phyloP scores from a whole-genome alignment of 92 coral and sea anemone species.

The Epizoanthus stellaris region DNA sequence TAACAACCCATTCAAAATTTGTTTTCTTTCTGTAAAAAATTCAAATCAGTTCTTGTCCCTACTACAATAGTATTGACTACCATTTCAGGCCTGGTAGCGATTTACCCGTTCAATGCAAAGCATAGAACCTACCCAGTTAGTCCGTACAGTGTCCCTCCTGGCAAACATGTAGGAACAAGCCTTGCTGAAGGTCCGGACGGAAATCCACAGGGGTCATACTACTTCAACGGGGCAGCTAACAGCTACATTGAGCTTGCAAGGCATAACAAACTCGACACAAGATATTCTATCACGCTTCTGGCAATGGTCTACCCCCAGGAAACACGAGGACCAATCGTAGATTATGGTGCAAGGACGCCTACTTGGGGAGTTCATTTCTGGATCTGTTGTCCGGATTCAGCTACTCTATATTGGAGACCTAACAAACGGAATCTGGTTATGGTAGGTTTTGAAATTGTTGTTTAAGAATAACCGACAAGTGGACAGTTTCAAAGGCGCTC shows the following conservation, averaged over 20 bases:
- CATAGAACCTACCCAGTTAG: background rate
- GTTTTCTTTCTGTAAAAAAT: no score
- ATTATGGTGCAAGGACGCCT: background rate
- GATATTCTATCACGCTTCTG: background rate
- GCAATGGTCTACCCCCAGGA: background rate
- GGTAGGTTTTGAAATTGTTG: background rate
- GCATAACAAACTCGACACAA: background rate
- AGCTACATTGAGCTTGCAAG: slow-evolving; percentile 4
- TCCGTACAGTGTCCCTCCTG: background rate
- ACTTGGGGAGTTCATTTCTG: no score
- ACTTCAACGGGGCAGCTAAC: background rate
- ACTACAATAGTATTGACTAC: no score
- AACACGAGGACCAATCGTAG: background rate
- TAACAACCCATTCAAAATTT: no score
- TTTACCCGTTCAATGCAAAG: background rate
- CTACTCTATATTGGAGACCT: background rate
- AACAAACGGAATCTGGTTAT: background rate
- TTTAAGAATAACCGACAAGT: no score
- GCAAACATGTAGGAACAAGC: background rate
- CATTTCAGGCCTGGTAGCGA: background rate
- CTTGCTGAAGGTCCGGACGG: background rate
- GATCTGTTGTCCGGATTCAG: no score
- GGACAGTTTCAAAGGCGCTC: no score
- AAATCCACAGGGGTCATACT: slow-evolving; percentile 8
- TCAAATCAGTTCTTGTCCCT: no score